Base-by-base conservation (phyloP, 2,797 vertebrate genomes). In the Gallinago stenura region DNA sequence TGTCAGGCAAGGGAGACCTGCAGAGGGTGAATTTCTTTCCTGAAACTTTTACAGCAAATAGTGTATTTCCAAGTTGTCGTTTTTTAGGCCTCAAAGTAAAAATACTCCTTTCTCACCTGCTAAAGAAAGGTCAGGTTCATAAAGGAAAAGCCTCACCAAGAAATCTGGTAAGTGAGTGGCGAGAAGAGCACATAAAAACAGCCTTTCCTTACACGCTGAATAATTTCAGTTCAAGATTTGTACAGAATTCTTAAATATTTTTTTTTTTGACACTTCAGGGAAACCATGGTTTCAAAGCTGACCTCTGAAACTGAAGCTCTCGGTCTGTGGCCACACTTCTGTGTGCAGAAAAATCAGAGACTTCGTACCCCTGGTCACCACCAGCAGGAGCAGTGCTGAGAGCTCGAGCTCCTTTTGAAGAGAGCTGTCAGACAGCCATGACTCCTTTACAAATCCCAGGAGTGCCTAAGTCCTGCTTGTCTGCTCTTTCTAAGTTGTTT, bases 401-500 rank as follows among this genome's bases (percentile, higher is more conserved):
- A 93, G 89, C 78, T 83, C 51, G 24, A 60, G 56, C 62, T 89
- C 43, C 83, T 73, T 72, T 46, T 51, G 83, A 83, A 73, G 6
- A 8, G n/a, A 66, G 62, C 78, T 94, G 83, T 84, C 79, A 89
- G 75, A 84, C 69, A 72, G 71, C 16, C 4, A 15, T 25, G 75
- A 71, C 82, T 96, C 71, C 82, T 83, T 82, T 39, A 83, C 4
- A 10, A 89, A 92, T 73, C 86, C 83, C 92, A 94, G 90, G 81
- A 95, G 93, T 22, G 51, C 25, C 6, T 17, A 54, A 89, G 86
- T 70, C 82, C 88, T 89, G 71, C 75, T 89, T 16, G 14, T 51
- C 83, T 87, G 89, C 60, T 94, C 78, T 35, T 86, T 91, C 80
- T 66, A 73, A 78, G 95, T 81, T 83, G 71, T 80, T 93, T 90